Base-by-base conservation (phyloP, 2,113 vertebrate genomes). In the Cottus gobio region DNA sequence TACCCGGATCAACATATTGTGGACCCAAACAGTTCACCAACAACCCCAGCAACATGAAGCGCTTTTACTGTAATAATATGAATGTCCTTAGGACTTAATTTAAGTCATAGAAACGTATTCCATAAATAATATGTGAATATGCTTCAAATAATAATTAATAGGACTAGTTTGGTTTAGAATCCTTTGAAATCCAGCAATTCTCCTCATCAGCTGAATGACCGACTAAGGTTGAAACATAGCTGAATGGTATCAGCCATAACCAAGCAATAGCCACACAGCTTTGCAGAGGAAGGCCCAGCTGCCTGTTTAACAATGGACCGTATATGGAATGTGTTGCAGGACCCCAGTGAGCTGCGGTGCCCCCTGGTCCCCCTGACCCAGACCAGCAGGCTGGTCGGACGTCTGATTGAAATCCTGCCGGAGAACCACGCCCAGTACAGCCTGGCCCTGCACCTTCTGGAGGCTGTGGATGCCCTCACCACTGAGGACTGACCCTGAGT, bases 351-450 rank as follows among this genome's bases (percentile, higher is more conserved):
- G 80, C 95, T 99, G 83, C 95, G 96, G 22, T 96, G 96, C 2
- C 93, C 95, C 1, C 91, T 95, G 8, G 95, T 98, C 77, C 96
- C 97, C 7, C 93, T 98, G 82, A 46, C 92, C 12, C 92, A 94
- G 36, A 98, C 96, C 52, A 95, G 95, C 58, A 95, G 93, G 15
- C 94, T 99, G 31, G 95, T 99, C 3, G 92, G 94, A 77, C 97
- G 93, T 58, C 92, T 99, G n/a, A 92, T 98, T 0, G 98, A 99
- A 92, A 96, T 98, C 56, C 92, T 99, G 15, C 98, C 97, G 0
- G 97, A 99, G 86, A 98, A 97, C 36, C 97, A 99, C 0, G 97
- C 96, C 57, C 98, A 99, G 90, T 99, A 99, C 62, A 93, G 90
- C 82, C 90, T 99, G 60, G 97, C 97, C 69, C 92, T 99, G 78